Evolutionary conservation across 2,888 invertebrate species (phyloP), one percentile per base, ranked within the genome.

Genomic region (Tinea trinotella): DNA sequence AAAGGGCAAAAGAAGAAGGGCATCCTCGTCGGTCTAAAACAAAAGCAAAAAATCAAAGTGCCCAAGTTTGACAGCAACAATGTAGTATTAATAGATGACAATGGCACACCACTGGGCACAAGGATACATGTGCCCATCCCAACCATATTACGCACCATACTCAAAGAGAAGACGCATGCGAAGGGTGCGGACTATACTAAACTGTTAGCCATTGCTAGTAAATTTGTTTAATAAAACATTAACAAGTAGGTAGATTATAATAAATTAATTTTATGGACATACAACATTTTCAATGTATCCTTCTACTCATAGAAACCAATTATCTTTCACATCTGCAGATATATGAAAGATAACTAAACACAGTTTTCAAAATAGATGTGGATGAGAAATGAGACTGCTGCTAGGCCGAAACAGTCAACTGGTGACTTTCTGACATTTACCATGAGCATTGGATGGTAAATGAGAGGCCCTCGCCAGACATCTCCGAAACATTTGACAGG

Each of bases 31-130:
- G 98, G 98, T 0, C 81, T 95, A 52, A 95, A 93, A 68, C 93
- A 94, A 67, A 91, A 89, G 54, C 97, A 97, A 71, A 88, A 88
- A 55, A 76, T 91, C 0, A 92, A 93, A 74, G 88, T 96, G 34
- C 98, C 98, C 0, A 93, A 93, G 70, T 97, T 95, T 74, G 98
- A 99, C 74, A 94, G 93, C 66, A 99, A 99, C 72, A 99, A 99
- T 79, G 82, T 99, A 54, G 99, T 99, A 0, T 84, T 99, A 0
- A 93, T 99, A 40, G 98, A 99, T 67, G 97, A 99, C 66, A 94
- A 90, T 66, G 99, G 98, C 13, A 92, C 94, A 10, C 99, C 99
- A 0, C 77, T 98, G 2, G 99, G 99, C 13, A 99, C 96, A 1
- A 89, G 99, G 62, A 96, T 99, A 62, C 93, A 95, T 64, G 97